Evolutionary conservation across 2,797 vertebrate species (phyloP).

Genomic region (Valencia hispanica): DNA sequence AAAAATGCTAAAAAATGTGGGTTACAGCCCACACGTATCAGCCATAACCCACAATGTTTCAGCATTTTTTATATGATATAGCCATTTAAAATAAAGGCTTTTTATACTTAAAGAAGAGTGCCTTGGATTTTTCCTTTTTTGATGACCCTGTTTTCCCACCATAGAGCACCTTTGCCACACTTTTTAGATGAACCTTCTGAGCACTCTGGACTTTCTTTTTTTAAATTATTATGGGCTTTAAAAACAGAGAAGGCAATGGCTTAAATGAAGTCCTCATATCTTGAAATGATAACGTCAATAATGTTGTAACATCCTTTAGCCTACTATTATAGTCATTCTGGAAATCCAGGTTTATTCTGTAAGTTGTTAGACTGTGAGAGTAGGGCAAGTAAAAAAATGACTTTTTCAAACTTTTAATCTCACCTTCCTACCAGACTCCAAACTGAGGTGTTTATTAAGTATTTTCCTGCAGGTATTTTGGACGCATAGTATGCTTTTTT

Average conservation of each 20-base stretch:
- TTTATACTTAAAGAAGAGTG: no score
- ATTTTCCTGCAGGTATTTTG: constrained; percentile 25
- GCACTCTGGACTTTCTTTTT: no score
- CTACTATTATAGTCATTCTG: not conserved
- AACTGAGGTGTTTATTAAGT: constrained; percentile 26
- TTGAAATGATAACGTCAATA: not conserved
- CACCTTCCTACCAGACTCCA: constrained; percentile 1
- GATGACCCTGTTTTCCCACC: no score
- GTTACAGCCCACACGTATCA: no score
- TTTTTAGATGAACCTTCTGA: no score
- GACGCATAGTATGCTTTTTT: constrained; percentile 11
- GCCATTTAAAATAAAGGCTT: no score
- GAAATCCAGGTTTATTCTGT: not conserved
- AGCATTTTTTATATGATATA: no score
- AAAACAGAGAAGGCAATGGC: not conserved
- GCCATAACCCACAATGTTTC: no score
- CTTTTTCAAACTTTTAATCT: constrained; percentile 15
- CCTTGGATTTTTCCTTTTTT: no score
- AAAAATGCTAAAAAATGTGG: no score
- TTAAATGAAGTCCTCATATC: not conserved
- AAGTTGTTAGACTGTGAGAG: not conserved
- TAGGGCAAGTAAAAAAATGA: not conserved
- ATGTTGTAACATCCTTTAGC: no score
- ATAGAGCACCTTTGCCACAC: no score
- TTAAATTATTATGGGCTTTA: not conserved